Evolutionary conservation across 2,113 vertebrate species (phyloP), one percentile per base, ranked within the genome.

Genomic region (Anhinga rufa): DNA sequence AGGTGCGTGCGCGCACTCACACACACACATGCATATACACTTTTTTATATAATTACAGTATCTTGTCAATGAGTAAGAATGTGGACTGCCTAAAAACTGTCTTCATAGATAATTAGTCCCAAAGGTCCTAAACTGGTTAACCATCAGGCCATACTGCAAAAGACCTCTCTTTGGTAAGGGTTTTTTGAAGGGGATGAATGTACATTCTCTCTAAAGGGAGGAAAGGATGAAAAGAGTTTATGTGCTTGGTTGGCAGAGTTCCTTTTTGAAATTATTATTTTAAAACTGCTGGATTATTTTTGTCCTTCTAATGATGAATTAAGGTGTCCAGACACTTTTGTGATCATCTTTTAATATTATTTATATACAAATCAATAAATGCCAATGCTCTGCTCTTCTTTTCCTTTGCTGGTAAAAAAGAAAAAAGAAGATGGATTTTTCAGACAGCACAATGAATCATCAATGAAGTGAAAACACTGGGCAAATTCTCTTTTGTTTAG

Each of bases 401-500:
- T 92, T 71, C 28, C 17, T 90, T 78, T 83, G 72, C 64, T 86
- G 52, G n/a, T 49, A 12, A 18, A 82, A 32, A 38, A 58, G 48
- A 62, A 62, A 78, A 46, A 44, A 24, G 28, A 49, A 55, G 10
- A 79, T 61, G 58, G 54, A 83, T 91, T 95, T 97, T 97, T 94
- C 89, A 90, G 94, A 17, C 78, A 64, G 75, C 87, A 74, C 82
- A 94, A 78, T 96, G 95, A 96, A 96, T 94, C 86, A 94, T 82
- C 95, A 92, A 48, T 90, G 91, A 82, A 91, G 75, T 77, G 82
- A 97, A 97, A 96, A 94, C 64, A 81, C 62, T 74, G 75, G 84
- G 89, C 94, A 95, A 94, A 91, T 91, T 92, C 91, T 92, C 92
- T 96, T 97, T 95, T 97, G 93, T 97, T 92, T 74, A 83, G 80